Evolutionary conservation across 1,140 invertebrate genomes (phyloP), one percentile per base, ranked within the genome.

Genomic region (Drosophila pseudoananassae): DNA sequence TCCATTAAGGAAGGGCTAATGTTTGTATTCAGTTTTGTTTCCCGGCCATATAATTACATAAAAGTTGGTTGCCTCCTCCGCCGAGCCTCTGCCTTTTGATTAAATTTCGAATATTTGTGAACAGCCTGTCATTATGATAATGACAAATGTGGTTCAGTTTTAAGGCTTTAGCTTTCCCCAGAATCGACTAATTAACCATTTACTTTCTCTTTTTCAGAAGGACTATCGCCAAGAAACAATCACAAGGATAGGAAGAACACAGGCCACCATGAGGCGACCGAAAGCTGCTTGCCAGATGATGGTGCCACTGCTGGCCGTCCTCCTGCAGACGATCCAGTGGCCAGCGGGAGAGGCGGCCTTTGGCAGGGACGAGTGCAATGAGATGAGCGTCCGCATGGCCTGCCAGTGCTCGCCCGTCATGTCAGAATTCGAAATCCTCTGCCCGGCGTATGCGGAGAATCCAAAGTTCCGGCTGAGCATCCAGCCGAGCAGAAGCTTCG

Each of bases 381-480:
- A 91, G 14, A 33, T 91, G 3, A 74, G 68, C 10, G 50, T 64
- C 3, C 63, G 49, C 12, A 69, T 75, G 0, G 40, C 69, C 14
- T 91, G 90, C 51, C 71, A 83, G n/a, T 91, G 90, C 15, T 61
- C 72, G 10, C 68, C 74, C 8, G 71, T 71, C 0, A 66, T 76
- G 49, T 46, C 61, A 1, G 88, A 91, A 23, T 90, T 71, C 27
- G 90, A 91, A 33, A 81, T 91, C 12, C 55, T 71, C 45, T 91
- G 90, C 25, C 87, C 87, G 9, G 71, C 65, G 4, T 64, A 76
- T 5, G 60, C 58, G 14, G 71, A 80, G 27, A 74, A 79, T 43
- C 88, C 88, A 6, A 88, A 83, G 8, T 78, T 91, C 12, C 80
- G 68, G 9, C 60, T 91, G 0, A 68, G 59, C 65, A 89, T 91